Evolutionary conservation across 2,113 vertebrate species (phyloP).

Genomic region (Octodon degus): DNA sequence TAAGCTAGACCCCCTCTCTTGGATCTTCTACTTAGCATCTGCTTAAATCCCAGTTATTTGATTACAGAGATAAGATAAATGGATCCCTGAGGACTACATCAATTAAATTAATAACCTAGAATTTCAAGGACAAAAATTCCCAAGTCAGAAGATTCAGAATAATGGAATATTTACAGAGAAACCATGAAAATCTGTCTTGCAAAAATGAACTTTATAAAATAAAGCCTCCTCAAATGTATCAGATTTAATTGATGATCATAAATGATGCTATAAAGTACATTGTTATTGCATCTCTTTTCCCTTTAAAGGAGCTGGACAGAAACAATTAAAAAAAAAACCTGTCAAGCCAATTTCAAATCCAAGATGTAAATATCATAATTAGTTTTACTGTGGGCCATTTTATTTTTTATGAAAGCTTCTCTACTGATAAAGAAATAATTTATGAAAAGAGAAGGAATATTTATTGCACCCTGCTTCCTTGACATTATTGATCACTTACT

Average conservation of each 20-base stretch:
- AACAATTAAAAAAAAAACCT: slow-evolving; percentile 64
- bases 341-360: slow-evolving; percentile 67
- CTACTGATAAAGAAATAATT: slow-evolving; percentile 70
- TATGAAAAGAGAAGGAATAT: slow-evolving; percentile 74
- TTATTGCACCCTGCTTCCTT: slow-evolving; percentile 59
- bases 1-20: slow-evolving; percentile 13
- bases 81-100: slow-evolving; percentile 57
- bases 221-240: slow-evolving; percentile 47
- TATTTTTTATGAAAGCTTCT: slow-evolving; percentile 69
- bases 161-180: slow-evolving; percentile 71
- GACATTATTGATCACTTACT: slow-evolving; percentile 67
- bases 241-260: slow-evolving; percentile 57
- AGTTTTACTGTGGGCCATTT: slow-evolving; percentile 70
- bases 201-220: slow-evolving; percentile 62
- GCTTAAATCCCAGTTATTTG: slow-evolving; percentile 68
- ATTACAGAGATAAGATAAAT: slow-evolving; percentile 76
- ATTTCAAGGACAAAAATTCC: slow-evolving; percentile 74
- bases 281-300: slow-evolving; percentile 60
- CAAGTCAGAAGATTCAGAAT: slow-evolving; percentile 66
- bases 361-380: slow-evolving; percentile 74
- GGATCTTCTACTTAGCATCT: slow-evolving; percentile 60
- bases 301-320: slow-evolving; percentile 62
- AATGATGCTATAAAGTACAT: slow-evolving; percentile 55
- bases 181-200: slow-evolving; percentile 53
- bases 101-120: slow-evolving; percentile 78